Percentiles rank a stretch among this genome's conserved stretches.
Conservation (phyloP, 92 coral and sea anemone species). For the Diadumene lineata region DNA sequence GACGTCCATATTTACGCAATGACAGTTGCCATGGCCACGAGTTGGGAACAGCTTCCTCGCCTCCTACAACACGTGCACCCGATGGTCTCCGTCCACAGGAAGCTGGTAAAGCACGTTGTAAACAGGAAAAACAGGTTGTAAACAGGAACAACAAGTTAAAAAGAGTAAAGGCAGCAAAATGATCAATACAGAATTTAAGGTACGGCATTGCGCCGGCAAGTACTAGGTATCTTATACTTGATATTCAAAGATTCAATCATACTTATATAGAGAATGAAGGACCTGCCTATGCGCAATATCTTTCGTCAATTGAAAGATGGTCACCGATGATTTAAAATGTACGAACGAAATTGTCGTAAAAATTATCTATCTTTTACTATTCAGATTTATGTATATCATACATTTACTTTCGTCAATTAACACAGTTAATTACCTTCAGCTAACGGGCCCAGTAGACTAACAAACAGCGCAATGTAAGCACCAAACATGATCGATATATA, state of each 20-base stretch:
- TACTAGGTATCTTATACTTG: no score
- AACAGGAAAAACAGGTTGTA: no score
- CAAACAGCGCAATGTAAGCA: background rate
- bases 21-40: conserved; percentile 78
- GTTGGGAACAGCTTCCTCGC: conserved; percentile 52
- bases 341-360: no score
- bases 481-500: conserved; percentile 7
- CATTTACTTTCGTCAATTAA: background rate
- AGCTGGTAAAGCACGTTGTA: conserved; percentile 28
- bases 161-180: no score
- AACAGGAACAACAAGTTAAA: no score
- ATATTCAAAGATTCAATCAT: no score
- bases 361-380: background rate
- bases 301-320: no score
- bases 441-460: background rate
- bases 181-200: no score
- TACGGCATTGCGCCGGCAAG: no score
- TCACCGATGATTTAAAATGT: no score
- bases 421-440: background rate
- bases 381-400: background rate
- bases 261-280: no score
- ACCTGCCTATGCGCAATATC: no score
- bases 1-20: conserved; percentile 46
- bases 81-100: conserved; percentile 54
- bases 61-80: conserved; percentile 51